Percentiles rank a stretch among this genome's conserved stretches.
Conservation (phyloP, 2,797 vertebrate genomes). For the Cryptoprocta ferox region DNA sequence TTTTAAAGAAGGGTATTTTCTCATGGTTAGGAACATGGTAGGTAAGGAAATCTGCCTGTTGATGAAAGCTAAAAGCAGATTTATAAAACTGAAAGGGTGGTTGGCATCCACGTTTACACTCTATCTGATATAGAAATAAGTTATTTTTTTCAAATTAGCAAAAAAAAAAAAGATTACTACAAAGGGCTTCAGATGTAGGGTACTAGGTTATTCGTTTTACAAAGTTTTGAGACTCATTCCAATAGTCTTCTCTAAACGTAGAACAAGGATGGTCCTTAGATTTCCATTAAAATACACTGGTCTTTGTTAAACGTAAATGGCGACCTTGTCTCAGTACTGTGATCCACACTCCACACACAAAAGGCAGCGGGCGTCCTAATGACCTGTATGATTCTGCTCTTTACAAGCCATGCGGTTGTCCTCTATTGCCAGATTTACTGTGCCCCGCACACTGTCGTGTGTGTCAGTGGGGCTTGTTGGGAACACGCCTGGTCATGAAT, state of each 20-base stretch:
- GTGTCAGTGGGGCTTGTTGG: background rate
- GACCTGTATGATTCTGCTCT: background rate
- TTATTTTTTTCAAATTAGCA: conserved; percentile 66
- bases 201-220: conserved; percentile 59
- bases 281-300: conserved; percentile 47
- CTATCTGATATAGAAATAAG: conserved; percentile 34
- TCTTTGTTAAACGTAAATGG: conserved; percentile 34
- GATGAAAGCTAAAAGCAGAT: conserved; percentile 42
- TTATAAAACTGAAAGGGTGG: conserved; percentile 53
- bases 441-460: background rate
- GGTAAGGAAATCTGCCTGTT: conserved; percentile 25
- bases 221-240: conserved; percentile 45
- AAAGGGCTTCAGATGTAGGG: conserved; percentile 60
- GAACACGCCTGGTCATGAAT: background rate
- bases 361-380: background rate
- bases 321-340: conserved; percentile 1
- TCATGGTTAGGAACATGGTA: conserved; percentile 46
- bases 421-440: background rate
- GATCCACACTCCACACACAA: background rate
- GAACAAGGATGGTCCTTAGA: conserved; percentile 39
- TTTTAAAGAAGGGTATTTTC: conserved; percentile 75
- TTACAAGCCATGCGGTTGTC: background rate
- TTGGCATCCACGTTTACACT: conserved; percentile 49
- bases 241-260: conserved; percentile 20
- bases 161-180: conserved; percentile 1